These are phyloP conservation scores for Nemotelus nigrinus DNA, from an alignment of 2,888 invertebrate genomes.

Conservation along the genomic window DNA sequence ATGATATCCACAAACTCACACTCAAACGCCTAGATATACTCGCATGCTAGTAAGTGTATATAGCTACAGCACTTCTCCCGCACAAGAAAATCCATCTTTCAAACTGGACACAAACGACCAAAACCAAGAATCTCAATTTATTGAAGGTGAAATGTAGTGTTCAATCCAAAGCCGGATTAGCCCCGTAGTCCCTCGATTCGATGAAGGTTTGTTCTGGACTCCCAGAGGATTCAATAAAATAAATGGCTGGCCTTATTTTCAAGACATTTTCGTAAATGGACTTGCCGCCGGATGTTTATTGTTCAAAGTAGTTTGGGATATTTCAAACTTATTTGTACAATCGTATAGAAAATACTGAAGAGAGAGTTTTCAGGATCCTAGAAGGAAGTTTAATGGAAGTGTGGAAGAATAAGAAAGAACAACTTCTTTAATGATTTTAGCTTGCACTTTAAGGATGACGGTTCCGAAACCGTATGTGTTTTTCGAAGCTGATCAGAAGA, in stretches of 20 bases:
- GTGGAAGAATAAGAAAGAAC: conserved; percentile 44
- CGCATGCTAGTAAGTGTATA: no score
- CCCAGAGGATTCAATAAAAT: conserved; percentile 52
- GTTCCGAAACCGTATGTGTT: background rate
- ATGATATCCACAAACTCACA: no score
- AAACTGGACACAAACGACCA: conserved; percentile 16
- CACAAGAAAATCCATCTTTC: conserved; percentile 38
- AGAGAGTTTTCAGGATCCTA: conserved; percentile 14
- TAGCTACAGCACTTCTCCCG: background rate
- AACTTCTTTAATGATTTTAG: conserved; percentile 41
- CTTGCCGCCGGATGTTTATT: conserved; percentile 38
- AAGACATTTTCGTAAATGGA: conserved; percentile 53
- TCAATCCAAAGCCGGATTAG: conserved; percentile 13
- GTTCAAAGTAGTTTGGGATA: conserved; percentile 25
- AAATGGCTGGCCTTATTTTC: conserved; percentile 53
- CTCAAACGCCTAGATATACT: no score
- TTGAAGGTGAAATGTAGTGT: conserved; percentile 31
- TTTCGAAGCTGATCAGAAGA: background rate
- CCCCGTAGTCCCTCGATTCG: background rate
- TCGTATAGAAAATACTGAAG: conserved; percentile 38
- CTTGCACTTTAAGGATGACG: conserved; percentile 9
- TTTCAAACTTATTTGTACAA: conserved; percentile 18
- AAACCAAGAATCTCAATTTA: conserved; percentile 44
- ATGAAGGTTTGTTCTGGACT: conserved; percentile 45
- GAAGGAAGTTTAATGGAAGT: conserved; percentile 47